Evolutionary conservation across 2,113 vertebrate genomes (phyloP).

Genomic region (Struthio camelus): DNA sequence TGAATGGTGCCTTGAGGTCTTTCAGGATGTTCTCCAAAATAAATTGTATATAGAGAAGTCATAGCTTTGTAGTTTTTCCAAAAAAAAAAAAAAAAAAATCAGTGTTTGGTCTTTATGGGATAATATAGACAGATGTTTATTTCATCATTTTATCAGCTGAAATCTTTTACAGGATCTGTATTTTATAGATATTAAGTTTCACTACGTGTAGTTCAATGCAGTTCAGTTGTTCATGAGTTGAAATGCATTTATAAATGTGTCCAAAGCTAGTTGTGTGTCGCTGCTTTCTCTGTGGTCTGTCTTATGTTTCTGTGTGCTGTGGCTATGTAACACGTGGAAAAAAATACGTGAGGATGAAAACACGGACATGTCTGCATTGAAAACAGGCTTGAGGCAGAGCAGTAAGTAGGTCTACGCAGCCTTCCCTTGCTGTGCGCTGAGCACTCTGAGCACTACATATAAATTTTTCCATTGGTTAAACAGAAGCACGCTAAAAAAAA

Average conservation of each 20-base stretch:
- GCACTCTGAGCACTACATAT: background rate
- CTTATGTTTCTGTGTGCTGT: accelerated
- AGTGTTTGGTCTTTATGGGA: background rate
- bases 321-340: background rate
- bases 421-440: background rate
- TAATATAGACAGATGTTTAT: background rate
- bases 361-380: accelerated
- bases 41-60: slow-evolving; percentile 11
- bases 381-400: background rate
- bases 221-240: background rate
- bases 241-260: background rate
- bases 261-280: background rate
- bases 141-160: background rate
- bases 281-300: background rate
- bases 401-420: background rate
- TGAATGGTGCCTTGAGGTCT: slow-evolving; percentile 5
- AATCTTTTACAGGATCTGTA: background rate
- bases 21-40: slow-evolving; percentile 30
- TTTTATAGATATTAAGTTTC: background rate
- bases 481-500: background rate
- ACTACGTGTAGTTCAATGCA: background rate
- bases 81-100: background rate
- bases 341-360: background rate
- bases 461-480: background rate
- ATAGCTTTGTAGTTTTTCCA: background rate